Evolutionary conservation across 2,113 vertebrate genomes (phyloP).

Genomic region (Melanerpes formicivorus): DNA sequence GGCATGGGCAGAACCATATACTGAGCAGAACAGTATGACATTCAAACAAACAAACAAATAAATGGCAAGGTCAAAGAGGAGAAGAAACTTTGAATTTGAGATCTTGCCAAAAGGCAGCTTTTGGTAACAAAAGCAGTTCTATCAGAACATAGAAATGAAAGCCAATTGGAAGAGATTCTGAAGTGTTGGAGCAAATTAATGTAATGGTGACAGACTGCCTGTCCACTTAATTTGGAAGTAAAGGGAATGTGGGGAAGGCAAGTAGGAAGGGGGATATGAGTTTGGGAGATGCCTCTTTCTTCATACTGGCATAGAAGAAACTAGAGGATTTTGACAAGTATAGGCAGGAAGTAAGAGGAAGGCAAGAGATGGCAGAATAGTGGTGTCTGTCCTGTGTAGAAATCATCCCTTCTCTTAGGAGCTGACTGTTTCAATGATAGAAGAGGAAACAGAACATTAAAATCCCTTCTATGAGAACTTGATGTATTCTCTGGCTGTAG

Average conservation of each 20-base stretch:
- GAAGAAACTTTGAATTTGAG: conserved; percentile 1
- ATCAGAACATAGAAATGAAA: not conserved
- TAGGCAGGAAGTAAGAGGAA: not conserved
- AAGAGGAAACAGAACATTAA: not conserved
- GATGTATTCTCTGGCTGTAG: not conserved
- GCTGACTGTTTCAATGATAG: not conserved
- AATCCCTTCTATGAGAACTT: not conserved
- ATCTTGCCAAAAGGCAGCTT: conserved; percentile 2
- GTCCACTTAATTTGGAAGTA: not conserved
- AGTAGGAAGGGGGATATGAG: not conserved
- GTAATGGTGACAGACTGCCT: not conserved
- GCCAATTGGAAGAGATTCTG: conserved; percentile 11
- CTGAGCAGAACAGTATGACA: not conserved
- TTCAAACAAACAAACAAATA: not conserved
- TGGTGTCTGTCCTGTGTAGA: not conserved
- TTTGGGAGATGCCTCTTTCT: not conserved
- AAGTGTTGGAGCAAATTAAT: conserved; percentile 5
- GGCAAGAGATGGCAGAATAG: not conserved
- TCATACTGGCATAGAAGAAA: not conserved
- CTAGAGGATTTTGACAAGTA: not conserved
- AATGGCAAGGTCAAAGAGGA: not conserved
- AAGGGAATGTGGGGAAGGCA: not conserved
- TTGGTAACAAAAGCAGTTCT: not conserved
- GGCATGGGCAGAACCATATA: not conserved
- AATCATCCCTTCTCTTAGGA: not conserved